Conservation (phyloP, 2,113 vertebrate genomes). For the Ophthalmolycus amberensis region DNA sequence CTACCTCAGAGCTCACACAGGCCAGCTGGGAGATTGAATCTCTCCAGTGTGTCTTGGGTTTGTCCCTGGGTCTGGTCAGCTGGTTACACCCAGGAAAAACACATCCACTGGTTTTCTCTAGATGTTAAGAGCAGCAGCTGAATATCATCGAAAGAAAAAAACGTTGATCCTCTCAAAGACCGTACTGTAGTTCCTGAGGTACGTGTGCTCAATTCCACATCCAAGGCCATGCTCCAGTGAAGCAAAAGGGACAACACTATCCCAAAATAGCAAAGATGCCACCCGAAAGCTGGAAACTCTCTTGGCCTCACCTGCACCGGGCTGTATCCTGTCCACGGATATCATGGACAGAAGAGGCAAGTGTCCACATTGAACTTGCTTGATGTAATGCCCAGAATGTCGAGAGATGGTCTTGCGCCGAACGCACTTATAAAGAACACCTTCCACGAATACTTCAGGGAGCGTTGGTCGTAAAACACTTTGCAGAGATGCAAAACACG, state of each 20-base stretch:
- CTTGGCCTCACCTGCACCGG: not conserved
- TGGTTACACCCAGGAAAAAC: not conserved
- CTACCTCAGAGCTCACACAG: not conserved
- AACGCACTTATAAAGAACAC: not conserved
- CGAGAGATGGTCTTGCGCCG: constrained; percentile 5
- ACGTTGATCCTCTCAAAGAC: not conserved
- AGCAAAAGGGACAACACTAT: constrained; percentile 13
- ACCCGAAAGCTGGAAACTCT: constrained; percentile 5
- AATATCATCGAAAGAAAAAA: not conserved
- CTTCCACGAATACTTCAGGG: not conserved
- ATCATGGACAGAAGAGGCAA: constrained; percentile 8
- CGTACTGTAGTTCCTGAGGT: not conserved
- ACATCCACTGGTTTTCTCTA: not conserved
- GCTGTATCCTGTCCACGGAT: not conserved
- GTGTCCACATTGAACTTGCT: constrained; percentile 5
- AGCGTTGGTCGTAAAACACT: not conserved
- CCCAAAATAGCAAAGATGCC: constrained; percentile 41
- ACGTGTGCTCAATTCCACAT: not conserved
- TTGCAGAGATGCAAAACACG: not conserved
- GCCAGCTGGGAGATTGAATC: constrained; percentile 4
- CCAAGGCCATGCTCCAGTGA: constrained; percentile 5
- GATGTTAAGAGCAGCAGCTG: constrained; percentile 2
- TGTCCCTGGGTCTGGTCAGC: constrained; percentile 9
- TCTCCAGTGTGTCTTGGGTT: not conserved
- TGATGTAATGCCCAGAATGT: constrained; percentile 31